A percentile compares a stretch with the other conserved stretches of the same genome.
These are phyloP conservation scores for Ginglymostoma cirratum DNA, from an alignment of 2,113 vertebrate species.

Conservation along the genomic window DNA sequence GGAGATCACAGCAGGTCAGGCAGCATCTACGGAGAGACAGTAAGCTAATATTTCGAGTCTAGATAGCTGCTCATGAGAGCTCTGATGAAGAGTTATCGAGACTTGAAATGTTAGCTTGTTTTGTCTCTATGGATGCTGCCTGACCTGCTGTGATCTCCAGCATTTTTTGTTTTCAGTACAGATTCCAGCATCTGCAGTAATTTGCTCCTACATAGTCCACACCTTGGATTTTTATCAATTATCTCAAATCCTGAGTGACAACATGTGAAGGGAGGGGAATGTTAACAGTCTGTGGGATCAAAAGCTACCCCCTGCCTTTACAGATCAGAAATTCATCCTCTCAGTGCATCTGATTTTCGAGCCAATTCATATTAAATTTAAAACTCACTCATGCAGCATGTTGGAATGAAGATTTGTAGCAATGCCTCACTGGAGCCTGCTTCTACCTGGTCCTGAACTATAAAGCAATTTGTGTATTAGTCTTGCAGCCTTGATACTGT, in stretches of 20 bases:
- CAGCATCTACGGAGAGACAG: too few species aligned
- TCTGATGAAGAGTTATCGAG: too few species aligned
- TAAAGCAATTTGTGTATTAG: neutral
- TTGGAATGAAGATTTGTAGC: neutral
- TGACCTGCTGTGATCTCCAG: too few species aligned
- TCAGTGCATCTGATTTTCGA: neutral
- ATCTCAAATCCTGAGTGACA: neutral
- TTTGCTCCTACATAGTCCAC: neutral
- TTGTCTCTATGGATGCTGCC: too few species aligned
- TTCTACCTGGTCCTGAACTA: neutral
- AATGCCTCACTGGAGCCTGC: neutral
- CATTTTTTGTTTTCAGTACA: too few species aligned
- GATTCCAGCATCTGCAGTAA: too few species aligned
- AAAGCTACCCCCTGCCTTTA: neutral
- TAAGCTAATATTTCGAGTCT: too few species aligned
- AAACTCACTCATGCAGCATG: neutral
- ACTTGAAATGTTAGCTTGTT: too few species aligned
- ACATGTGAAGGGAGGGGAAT: neutral
- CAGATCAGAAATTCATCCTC: neutral
- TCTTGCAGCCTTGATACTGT: neutral
- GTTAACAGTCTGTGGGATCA: neutral
- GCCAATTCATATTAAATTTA: neutral
- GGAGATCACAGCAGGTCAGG: too few species aligned
- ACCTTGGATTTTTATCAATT: neutral
- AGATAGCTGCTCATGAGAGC: too few species aligned